These are phyloP conservation scores for Caenorhabditis inopinata DNA, from an alignment of 1,140 invertebrate species.

Conservation along the genomic window DNA sequence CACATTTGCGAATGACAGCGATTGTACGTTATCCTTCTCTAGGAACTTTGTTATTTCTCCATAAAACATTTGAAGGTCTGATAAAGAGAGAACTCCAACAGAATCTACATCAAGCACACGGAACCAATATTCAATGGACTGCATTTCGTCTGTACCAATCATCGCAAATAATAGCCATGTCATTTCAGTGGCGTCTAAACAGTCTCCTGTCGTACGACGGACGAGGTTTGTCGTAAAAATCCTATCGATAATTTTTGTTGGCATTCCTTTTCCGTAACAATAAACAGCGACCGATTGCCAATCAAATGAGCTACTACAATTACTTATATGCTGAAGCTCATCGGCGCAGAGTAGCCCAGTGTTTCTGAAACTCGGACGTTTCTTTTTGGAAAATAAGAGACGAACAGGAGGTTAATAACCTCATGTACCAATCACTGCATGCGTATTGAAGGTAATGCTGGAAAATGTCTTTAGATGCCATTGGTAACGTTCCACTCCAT, in stretches of 20 bases:
- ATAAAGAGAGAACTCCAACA: not conserved
- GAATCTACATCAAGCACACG: not conserved
- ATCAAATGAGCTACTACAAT: not conserved
- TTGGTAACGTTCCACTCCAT: not conserved
- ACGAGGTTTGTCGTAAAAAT: not conserved
- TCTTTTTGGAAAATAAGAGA: not conserved
- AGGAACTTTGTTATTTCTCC: not conserved
- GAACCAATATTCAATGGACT: not conserved
- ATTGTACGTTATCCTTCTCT: not conserved
- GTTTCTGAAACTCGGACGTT: too few species aligned
- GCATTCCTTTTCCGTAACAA: not conserved
- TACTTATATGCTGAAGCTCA: not conserved
- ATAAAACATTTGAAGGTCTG: not conserved
- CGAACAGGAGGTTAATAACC: not conserved
- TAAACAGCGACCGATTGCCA: not conserved
- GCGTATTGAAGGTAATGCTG: not conserved
- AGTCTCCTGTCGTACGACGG: not conserved
- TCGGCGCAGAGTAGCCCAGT: not conserved
- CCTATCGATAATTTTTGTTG: not conserved
- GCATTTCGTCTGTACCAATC: not conserved
- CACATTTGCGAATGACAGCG: not conserved
- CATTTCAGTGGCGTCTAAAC: not conserved
- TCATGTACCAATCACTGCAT: not conserved
- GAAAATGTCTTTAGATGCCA: not conserved
- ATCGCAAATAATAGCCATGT: not conserved